Evolutionary conservation across 1,140 invertebrate genomes (phyloP).

Genomic region (Nasonia longicornis): DNA sequence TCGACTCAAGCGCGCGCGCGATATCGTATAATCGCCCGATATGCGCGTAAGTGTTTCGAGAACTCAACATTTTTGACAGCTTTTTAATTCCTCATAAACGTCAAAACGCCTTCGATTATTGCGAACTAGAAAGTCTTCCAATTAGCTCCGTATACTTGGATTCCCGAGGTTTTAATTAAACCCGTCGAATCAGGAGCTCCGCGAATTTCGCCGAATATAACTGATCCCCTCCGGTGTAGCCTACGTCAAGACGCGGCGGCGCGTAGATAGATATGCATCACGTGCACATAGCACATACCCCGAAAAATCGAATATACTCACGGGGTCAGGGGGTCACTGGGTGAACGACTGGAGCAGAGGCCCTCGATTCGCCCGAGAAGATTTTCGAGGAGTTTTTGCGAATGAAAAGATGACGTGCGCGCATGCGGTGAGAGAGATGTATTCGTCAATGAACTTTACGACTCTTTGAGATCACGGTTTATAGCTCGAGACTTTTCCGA

Average conservation of each 20-base stretch:
- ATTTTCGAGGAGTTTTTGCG: not conserved
- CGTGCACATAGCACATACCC: not conserved
- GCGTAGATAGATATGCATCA: not conserved
- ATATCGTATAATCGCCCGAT: not conserved
- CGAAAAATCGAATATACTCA: not conserved
- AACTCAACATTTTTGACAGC: too few relatives aligned
- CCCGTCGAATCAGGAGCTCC: not conserved
- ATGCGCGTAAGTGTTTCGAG: too few relatives aligned
- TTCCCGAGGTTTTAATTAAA: conserved; percentile 1
- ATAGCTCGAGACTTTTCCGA: not conserved
- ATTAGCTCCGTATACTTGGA: too few relatives aligned
- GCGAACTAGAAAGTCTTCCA: too few relatives aligned
- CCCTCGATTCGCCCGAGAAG: too few relatives aligned
- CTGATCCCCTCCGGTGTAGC: not conserved
- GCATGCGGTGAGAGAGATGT: not conserved
- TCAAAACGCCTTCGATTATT: too few relatives aligned
- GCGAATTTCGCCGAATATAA: not conserved
- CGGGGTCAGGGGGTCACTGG: conserved; percentile 12
- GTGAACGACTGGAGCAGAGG: not conserved
- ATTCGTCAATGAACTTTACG: not conserved
- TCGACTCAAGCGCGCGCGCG: too few relatives aligned
- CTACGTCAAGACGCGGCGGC: not conserved
- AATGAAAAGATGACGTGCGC: not conserved
- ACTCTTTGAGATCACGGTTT: not conserved
- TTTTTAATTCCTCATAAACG: too few relatives aligned